Conservation (phyloP, 2,888 invertebrate species). For the Drosophila monieri region DNA sequence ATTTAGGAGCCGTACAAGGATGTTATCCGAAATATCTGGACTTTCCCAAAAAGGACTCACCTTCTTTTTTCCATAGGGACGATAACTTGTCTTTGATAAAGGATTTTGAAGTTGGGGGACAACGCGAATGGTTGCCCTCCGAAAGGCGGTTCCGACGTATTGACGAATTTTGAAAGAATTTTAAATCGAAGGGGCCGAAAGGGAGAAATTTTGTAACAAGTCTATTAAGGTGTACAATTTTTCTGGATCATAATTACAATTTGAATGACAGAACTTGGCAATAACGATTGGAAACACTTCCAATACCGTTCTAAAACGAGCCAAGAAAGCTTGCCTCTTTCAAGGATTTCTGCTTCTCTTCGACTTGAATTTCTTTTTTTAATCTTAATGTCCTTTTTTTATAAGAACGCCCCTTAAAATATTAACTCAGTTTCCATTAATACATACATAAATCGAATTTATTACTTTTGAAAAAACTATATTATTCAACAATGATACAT, state of each 20-base stretch:
- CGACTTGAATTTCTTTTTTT: too few species aligned
- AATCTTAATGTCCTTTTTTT: too few species aligned
- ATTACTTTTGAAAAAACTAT: slow-evolving; percentile 67
- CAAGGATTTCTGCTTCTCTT: too few species aligned
- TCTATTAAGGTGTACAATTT: background rate
- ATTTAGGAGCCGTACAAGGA: background rate
- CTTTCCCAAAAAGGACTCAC: slow-evolving; percentile 6
- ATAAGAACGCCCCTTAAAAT: background rate
- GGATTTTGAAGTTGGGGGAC: slow-evolving; percentile 3
- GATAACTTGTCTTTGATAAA: slow-evolving; percentile 1
- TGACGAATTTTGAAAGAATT: slow-evolving; percentile 47
- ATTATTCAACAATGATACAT: slow-evolving; percentile 68
- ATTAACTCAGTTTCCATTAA: background rate
- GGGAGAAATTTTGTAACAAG: background rate
- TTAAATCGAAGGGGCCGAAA: background rate
- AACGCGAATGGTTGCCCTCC: slow-evolving; percentile 14
- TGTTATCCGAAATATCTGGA: too few species aligned
- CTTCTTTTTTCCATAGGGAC: slow-evolving; percentile 27
- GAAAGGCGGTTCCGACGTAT: slow-evolving; percentile 17
- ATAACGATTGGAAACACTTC: too few species aligned
- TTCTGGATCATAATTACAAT: background rate
- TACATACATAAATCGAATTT: slow-evolving; percentile 57
- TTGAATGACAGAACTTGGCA: background rate
- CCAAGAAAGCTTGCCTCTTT: too few species aligned
- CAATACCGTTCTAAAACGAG: too few species aligned